Base-by-base conservation (phyloP, 2,888 invertebrate species). In the Macrophya alboannulata region DNA sequence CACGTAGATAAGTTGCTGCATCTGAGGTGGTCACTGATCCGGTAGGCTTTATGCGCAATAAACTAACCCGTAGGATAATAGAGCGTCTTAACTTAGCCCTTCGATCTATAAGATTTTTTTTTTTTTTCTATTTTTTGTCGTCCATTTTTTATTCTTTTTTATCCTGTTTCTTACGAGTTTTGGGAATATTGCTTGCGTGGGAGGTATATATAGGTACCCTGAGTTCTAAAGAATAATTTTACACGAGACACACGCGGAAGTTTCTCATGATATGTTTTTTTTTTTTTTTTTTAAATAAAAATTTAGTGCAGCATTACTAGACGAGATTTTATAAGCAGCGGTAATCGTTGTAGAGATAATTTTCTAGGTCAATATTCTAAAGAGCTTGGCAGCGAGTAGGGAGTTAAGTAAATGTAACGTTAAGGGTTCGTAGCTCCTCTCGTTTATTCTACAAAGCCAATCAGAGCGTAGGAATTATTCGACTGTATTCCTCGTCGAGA, bases 1-100 rank as follows among this genome's bases (percentile, higher is more conserved):
- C 83, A 83, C 83, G 83, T 83, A 68, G n/a, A 12, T 25, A 6
- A 68, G 65, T 62, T 83, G 68, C 48, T 83, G 68, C 68, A 68
- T 31, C 83, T 48, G 25, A 83, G 83, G 68, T 83, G 68, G 83
- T 83, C 40, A 62, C 59, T 81, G 81, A 83, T 83, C 83, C 83
- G 48, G 25, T 81, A 62, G 81, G 62, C 81, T 81, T 81, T 81
- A 81, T 21, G 81, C 31, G 68, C 45, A 17, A 68, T 83, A 71
- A 83, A 83, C 45, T 83, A 37, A 68, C 25, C 71, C 68, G n/a
- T 68, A 68, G 71, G 68, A 83, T 71, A 71, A 83, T 68, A 83
- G 71, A 51, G 45, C n/a, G n/a, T n/a, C 43, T 55, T 40, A 15
- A 51, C 37, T 68, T 37, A n/a, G n/a, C 72, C n/a, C 72, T 74